Conservation (phyloP, 2,888 invertebrate species). For the Tetanocera ferruginea region DNA sequence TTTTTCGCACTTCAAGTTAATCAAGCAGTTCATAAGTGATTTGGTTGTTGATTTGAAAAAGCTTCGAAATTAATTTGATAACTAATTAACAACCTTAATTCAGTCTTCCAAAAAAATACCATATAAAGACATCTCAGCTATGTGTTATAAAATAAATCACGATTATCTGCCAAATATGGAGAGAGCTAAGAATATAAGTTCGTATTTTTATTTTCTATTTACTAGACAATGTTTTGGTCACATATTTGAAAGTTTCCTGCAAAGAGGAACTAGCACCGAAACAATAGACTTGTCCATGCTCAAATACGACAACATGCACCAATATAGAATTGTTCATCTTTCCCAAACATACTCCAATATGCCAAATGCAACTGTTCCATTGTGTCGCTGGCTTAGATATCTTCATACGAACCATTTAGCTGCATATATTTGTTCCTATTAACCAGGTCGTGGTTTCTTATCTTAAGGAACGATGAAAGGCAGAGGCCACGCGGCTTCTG, state of each 20-base stretch:
- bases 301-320: neutral
- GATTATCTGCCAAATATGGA: neutral
- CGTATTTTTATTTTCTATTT: neutral
- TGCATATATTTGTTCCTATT: slow-evolving; percentile 70
- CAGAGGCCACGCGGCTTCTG: slow-evolving; percentile 5
- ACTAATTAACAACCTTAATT: neutral
- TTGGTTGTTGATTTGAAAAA: too few relatives aligned
- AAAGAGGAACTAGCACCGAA: slow-evolving; percentile 35
- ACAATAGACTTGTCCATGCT: slow-evolving; percentile 46
- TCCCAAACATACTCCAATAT: slow-evolving; percentile 54
- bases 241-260: neutral
- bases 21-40: too few relatives aligned
- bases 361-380: slow-evolving; percentile 67
- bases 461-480: slow-evolving; percentile 11
- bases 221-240: neutral
- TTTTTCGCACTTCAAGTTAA: too few relatives aligned
- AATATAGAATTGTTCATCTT: slow-evolving; percentile 37
- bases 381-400: slow-evolving; percentile 69
- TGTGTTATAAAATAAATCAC: slow-evolving; percentile 1
- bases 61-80: too few relatives aligned
- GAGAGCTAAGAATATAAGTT: too few relatives aligned
- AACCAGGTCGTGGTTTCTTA: slow-evolving; percentile 53
- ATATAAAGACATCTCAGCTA: neutral
- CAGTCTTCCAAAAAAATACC: neutral
- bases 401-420: slow-evolving; percentile 69